Base-by-base conservation (phyloP, 2,797 vertebrate genomes). In the Xenopus petersii region DNA sequence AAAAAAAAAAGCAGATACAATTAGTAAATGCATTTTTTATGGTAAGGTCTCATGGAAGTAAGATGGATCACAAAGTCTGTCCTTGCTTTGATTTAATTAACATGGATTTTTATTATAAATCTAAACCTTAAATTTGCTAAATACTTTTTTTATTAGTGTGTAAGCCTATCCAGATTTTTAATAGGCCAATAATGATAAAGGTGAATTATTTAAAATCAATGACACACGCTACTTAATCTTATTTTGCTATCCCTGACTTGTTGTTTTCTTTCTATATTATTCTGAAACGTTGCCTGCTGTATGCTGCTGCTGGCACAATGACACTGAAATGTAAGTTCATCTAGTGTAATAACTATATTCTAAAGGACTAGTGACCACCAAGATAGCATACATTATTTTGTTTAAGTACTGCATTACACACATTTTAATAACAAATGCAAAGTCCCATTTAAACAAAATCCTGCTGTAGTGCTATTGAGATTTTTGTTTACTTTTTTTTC, bases 51-150 rank as follows among this genome's bases (percentile, higher is more conserved):
- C 71, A 5, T 81, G 82, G 70, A 77, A 74, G 64, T 69, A 71
- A 71, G 56, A 74, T 80, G 78, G 75, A n/a, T 82, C 82, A 81
- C 75, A 73, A 79, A 79, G 72, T 81, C 80, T 82, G 71, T 80
- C 67, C 68, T 81, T 81, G 79, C 62, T 79, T 80, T 70, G 67
- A 70, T 74, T 79, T 79, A 74, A 79, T 79, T 74, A 79, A 70
- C 77, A 70, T 74, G 64, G 77, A 79, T 54, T 79, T 79, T 73
- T 74, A 79, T 79, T 74, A 68, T 79, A 70, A 79, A 70, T 61
- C 66, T 70, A 79, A 79, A 79, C 62, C 71, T 74, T 79, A 74
- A 74, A 70, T 74, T 79, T 74, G 71, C 67, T 79, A 74, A 79
- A 74, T 74, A 64, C 71, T 58, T 26, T 72, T 30, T 73, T 78